Evolutionary conservation across 1,140 invertebrate genomes (phyloP), one percentile per base, ranked within the genome.

Genomic region (Caerostris darwini): DNA sequence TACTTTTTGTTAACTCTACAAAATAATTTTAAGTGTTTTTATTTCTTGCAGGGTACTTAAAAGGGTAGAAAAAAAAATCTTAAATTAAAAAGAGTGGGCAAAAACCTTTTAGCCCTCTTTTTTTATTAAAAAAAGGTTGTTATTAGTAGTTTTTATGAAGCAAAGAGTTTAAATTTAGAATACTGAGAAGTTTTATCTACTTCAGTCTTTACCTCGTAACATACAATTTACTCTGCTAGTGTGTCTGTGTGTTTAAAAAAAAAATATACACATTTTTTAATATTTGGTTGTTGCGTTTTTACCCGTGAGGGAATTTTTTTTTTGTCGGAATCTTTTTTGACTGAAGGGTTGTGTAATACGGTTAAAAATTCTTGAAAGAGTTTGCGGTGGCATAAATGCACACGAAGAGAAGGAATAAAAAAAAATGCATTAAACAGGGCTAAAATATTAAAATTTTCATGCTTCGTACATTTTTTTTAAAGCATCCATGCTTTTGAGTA

Each of bases 371-470:
- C 19, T 87, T 87, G 85, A 61, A 61, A 10, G 85, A 10, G 2
- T 59, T 10, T 87, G 85, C 7, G n/a, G 85, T 59, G 5, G 17
- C 50, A n/a, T 53, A 56, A 34, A 34, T 7, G 17, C 14, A 12
- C 1, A 0, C 3, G 71, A 19, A 19, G 10, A 50, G 19, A 53
- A 19, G 5, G 56, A 8, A 57, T 17, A 34, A 54, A 57, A 83
- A n/a, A 6, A 57, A 53, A 14, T 12, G 14, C 50, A 53, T 53
- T 53, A 54, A 53, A 83, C n/a, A 64, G 5, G 2, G 19, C 54
- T 8, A 83, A 83, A 83, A 83, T 83, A 83, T 83, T 83, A 83
- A 57, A 83, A 54, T 83, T 83, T 83, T 83, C 54, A 3, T 83
- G 3, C 54, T 5, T 57, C 6, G n/a, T 17, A 2, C 2, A 1